These are phyloP conservation scores for Ctenochaetus hawaiiensis DNA, from an alignment of 2,797 vertebrate species.

Conservation along the genomic window DNA sequence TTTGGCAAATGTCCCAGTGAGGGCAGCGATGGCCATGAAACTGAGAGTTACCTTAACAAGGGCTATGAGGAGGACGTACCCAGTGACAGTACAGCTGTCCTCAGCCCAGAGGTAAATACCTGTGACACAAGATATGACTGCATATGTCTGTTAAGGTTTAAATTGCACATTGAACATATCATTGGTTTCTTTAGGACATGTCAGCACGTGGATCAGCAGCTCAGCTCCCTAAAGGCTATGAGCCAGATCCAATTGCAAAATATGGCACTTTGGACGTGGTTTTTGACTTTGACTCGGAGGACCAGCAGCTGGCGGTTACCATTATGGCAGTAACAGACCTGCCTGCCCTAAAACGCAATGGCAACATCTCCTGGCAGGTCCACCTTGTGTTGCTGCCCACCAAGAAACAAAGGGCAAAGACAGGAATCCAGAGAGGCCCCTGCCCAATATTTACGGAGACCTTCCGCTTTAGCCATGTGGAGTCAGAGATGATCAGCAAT, in stretches of 20 bases:
- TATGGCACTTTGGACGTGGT: slow-evolving; percentile 96
- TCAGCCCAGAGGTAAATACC: slow-evolving; percentile 93
- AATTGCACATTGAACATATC: not conserved
- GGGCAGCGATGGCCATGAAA: slow-evolving; percentile 90
- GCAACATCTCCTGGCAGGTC: slow-evolving; percentile 96
- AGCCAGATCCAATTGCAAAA: slow-evolving; percentile 92
- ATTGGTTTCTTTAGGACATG: slow-evolving; percentile 85
- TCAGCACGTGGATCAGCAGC: slow-evolving; percentile 93
- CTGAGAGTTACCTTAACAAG: slow-evolving; percentile 94
- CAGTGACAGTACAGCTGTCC: slow-evolving; percentile 95
- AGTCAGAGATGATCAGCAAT: slow-evolving; percentile 97
- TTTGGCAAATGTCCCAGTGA: slow-evolving; percentile 94
- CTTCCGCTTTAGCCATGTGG: slow-evolving; percentile 94
- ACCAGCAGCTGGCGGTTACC: slow-evolving; percentile 94
- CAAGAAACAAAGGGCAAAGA: slow-evolving; percentile 97
- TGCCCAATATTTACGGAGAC: slow-evolving; percentile 96
- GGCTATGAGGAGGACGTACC: slow-evolving; percentile 96
- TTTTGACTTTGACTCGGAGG: slow-evolving; percentile 94
- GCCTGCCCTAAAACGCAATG: slow-evolving; percentile 90
- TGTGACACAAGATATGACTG: accelerated
- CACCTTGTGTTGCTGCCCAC: slow-evolving; percentile 96
- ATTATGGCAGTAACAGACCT: slow-evolving; percentile 96
- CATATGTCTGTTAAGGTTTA: not conserved
- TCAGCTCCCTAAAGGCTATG: slow-evolving; percentile 93
- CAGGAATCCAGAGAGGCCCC: slow-evolving; percentile 92